Conservation (phyloP, 2,797 vertebrate species). For the Anabacerthia variegaticeps region DNA sequence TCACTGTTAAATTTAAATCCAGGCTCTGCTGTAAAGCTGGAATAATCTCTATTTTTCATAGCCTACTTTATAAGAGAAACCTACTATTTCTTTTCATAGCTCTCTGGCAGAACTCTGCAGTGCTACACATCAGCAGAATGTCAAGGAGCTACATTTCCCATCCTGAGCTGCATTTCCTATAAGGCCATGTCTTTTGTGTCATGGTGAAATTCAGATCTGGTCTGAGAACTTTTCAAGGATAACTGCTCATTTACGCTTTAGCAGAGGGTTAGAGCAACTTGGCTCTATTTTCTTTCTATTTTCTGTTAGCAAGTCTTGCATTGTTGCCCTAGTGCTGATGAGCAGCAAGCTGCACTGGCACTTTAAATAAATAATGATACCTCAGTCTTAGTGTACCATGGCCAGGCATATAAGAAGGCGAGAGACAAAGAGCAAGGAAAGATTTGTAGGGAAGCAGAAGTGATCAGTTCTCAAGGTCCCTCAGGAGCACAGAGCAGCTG, state of each 20-base stretch:
- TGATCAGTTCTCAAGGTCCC: background rate
- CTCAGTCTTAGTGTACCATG: fast-evolving
- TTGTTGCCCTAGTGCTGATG: background rate
- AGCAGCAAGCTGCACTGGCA: background rate
- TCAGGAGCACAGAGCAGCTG: background rate
- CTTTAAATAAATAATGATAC: background rate
- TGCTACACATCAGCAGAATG: background rate
- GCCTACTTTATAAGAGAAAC: background rate
- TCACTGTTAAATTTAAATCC: conserved; percentile 24
- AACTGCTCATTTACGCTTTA: background rate
- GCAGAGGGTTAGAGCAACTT: background rate
- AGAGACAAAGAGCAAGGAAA: background rate
- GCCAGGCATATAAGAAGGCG: background rate
- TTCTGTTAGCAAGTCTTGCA: background rate
- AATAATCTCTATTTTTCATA: conserved; percentile 22
- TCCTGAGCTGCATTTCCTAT: background rate
- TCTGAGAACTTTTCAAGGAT: background rate
- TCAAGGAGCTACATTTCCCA: background rate
- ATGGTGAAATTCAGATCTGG: background rate
- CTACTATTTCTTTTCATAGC: background rate
- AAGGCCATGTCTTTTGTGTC: background rate
- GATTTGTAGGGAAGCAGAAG: background rate
- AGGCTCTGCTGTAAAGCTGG: background rate
- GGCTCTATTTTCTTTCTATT: background rate
- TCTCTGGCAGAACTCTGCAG: background rate